Base-by-base conservation (phyloP, 2,888 invertebrate genomes). In the Callyntrura guangdongensis region DNA sequence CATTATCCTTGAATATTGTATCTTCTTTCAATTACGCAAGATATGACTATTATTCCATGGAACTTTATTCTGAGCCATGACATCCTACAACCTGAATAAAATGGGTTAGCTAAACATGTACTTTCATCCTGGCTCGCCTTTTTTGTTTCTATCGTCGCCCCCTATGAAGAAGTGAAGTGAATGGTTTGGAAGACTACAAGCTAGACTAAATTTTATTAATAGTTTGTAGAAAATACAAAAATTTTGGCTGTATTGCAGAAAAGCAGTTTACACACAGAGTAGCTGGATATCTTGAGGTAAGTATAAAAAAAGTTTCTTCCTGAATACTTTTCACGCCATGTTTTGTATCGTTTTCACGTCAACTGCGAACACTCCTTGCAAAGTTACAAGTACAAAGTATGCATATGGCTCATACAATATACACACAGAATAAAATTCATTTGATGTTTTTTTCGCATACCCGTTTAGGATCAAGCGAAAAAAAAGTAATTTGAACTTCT, bases 81-180 rank as follows among this genome's bases (percentile, higher is more conserved):
- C n/a, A 36, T 69, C 69, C 1, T n/a, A 36, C 9, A 36, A 14
- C 6, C 14, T 14, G 36, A 12, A n/a, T 59, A 59, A n/a, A 79
- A 79, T 79, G 79, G 79, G 79, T 79, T 79, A 79, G 79, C 36
- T 79, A 79, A 25, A 45, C 9, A 27, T 27, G 72, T 17, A 45
- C 45, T 72, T 3, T 49, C 47, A 47, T 47, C 45, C 20, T 47
- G 5, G 17, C 36, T 36, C 11, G 47, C 12, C 47, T 74, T 74
- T 74, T 74, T 74, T 74, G 72, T 74, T 74, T 47, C 20, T 47
- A 74, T 20, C 20, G 72, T 74, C 2, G 6, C 36, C 6, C 36
- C 36, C 36, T 36, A 36, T 36, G 5, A 74, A 74, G 20, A 20
- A 74, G 45, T 27, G 27, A 47, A 74, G 72, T 74, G 72, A 47